Conservation (phyloP, 2,113 vertebrate genomes). For the Lucifuga dentata region DNA sequence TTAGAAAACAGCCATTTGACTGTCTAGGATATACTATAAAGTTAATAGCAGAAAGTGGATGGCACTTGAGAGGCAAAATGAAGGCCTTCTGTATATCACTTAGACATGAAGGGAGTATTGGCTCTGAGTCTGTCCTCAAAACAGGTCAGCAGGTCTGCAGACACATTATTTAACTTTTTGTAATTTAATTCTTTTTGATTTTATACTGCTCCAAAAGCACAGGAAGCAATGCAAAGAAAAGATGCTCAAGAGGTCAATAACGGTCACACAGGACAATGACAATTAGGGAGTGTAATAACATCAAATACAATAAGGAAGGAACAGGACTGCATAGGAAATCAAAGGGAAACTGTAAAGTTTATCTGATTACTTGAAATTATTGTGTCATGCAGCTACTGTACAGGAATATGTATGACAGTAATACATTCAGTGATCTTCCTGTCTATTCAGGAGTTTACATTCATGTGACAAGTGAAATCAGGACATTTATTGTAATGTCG, state of each 20-base stretch:
- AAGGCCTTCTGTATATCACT: constrained; percentile 19
- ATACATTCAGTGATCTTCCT: constrained; percentile 23
- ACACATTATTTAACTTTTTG: constrained; percentile 27
- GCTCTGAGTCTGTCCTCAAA: constrained; percentile 25
- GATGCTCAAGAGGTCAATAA: constrained; percentile 28
- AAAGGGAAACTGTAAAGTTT: constrained; percentile 41
- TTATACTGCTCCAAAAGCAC: constrained; percentile 3
- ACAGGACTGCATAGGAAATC: constrained; percentile 37
- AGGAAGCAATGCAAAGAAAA: constrained; percentile 38
- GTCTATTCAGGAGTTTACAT: constrained; percentile 44
- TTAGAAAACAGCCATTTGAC: constrained; percentile 75
- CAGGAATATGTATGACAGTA: constrained; percentile 1
- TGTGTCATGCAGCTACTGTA: too few species aligned
- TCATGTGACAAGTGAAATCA: constrained; percentile 52
- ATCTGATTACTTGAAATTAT: too few species aligned
- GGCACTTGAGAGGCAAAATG: constrained; percentile 37
- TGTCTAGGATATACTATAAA: constrained; percentile 59
- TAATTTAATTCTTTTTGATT: constrained; percentile 21
- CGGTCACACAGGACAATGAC: constrained; percentile 17
- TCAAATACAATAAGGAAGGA: constrained; percentile 32
- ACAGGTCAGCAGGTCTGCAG: constrained; percentile 35
- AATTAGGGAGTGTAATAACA: constrained; percentile 29
- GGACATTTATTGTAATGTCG: constrained; percentile 46
- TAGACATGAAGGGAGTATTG: constrained; percentile 16
- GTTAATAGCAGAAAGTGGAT: constrained; percentile 50